Conservation (phyloP, 2,797 vertebrate genomes). For the Lepidocolaptes lacrymiger region DNA sequence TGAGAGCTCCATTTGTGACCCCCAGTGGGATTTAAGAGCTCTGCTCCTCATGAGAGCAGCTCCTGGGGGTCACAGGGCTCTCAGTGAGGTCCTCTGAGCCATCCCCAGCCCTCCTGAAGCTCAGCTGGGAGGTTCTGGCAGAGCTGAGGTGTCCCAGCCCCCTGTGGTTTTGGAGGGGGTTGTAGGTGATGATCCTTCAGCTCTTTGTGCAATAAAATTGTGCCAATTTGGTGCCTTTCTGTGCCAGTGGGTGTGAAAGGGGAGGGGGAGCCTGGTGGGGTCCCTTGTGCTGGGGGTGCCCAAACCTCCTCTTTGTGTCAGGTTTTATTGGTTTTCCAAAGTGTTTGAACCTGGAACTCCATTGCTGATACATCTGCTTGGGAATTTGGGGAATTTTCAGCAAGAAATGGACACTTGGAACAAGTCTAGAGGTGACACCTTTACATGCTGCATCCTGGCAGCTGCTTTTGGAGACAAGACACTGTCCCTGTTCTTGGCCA, state of each 20-base stretch:
- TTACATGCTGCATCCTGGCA: background rate
- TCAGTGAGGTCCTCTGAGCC: no score
- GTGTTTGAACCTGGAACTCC: background rate
- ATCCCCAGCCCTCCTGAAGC: background rate
- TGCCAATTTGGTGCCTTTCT: accelerated
- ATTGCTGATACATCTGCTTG: accelerated
- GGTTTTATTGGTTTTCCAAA: background rate
- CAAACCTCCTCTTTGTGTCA: background rate
- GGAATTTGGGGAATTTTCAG: background rate
- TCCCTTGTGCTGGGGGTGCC: background rate
- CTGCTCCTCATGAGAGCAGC: background rate
- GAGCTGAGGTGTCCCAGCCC: background rate
- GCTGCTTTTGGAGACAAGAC: background rate
- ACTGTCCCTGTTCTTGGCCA: background rate
- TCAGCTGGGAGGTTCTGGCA: background rate
- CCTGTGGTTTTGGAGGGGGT: background rate
- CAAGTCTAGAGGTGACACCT: background rate
- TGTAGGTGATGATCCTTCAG: background rate
- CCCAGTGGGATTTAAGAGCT: background rate
- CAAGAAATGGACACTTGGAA: background rate
- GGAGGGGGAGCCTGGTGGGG: background rate
- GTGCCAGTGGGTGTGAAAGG: background rate
- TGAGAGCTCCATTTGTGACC: background rate
- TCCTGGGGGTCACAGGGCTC: background rate
- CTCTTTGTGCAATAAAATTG: accelerated